A percentile compares a stretch with the other conserved stretches of the same genome.
phyloP scores from a whole-genome alignment of 2,113 vertebrate genomes.

The Cryptotis parvus region DNA sequence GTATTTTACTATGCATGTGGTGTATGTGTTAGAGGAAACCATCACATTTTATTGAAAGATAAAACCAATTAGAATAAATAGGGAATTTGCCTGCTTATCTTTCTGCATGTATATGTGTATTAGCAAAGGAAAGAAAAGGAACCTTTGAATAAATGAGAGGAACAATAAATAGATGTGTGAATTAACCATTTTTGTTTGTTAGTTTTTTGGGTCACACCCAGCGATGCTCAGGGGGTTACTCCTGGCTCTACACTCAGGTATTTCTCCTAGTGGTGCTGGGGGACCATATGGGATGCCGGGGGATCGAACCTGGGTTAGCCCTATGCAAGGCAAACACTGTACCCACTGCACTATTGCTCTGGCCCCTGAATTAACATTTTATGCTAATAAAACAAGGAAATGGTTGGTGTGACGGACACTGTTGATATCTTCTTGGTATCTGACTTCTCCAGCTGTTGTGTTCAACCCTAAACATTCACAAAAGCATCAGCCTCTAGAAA shows the following conservation, averaged over 20 bases:
- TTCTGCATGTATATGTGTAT: background rate
- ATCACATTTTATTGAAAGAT: slow-evolving; percentile 37
- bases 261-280: no score
- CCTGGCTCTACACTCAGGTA: no score
- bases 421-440: background rate
- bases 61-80: background rate
- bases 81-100: slow-evolving; percentile 16
- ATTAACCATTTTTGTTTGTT: no score
- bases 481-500: background rate
- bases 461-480: background rate
- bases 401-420: background rate
- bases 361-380: slow-evolving; percentile 35
- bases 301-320: no score
- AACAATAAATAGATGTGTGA: slow-evolving; percentile 22
- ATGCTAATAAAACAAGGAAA: slow-evolving; percentile 5
- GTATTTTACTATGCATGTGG: background rate
- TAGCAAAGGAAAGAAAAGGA: slow-evolving; percentile 23
- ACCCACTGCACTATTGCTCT: no score
- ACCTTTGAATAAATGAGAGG: background rate
- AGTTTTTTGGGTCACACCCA: no score
- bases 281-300: no score
- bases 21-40: slow-evolving; percentile 50
- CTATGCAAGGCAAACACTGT: no score
- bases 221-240: no score
- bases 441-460: background rate